Base-by-base conservation (phyloP, 1,140 invertebrate genomes). In the Papilio glaucus region DNA sequence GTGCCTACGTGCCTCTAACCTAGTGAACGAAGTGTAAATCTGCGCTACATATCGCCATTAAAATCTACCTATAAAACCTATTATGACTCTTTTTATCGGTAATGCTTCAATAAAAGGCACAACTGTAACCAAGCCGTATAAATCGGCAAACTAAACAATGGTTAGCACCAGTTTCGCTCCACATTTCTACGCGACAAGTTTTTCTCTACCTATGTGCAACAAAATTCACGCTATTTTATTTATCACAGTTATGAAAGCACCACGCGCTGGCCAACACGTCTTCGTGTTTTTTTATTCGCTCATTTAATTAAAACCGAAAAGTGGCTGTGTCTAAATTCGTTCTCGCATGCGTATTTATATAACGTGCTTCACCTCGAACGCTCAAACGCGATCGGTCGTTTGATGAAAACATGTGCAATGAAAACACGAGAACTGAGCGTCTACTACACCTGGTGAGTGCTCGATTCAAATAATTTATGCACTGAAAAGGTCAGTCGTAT, bases 81-180 rank as follows among this genome's bases (percentile, higher is more conserved):
- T 92, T 91, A 92, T 89, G 83, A 80, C 85, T 87, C 81, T 85
- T 88, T 91, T 93, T 93, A 93, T 93, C 89, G 88, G 87, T 93
- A 93, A 93, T 91, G 86, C 84, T 80, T 91, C 83, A 89, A 90
- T 93, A 92, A 93, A 90, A 91, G 88, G 84, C 89, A 75, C 85
- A 87, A 91, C 84, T 93, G 89, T 91, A 91, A 93, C 90, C 89
- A 88, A 93, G 84, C 89, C 89, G 89, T 93, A 93, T 91, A 93
- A 91, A 91, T 91, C 90, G 91, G 87, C 84, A 86, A 90, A 90
- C 89, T 87, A 91, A 93, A 93, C 91, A 93, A 93, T 93, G 77
- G 83, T 77, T n/a, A 79, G 72, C 76, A 82, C 81, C 91, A 93
- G 91, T 93, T 89, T 86, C 84, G 83, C 77, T 89, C 85, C 76